Percentiles rank a stretch among this genome's conserved stretches.
These are phyloP conservation scores for Chaetogeoica ovagalla DNA, from an alignment of 2,888 invertebrate species.

Conservation along the genomic window DNA sequence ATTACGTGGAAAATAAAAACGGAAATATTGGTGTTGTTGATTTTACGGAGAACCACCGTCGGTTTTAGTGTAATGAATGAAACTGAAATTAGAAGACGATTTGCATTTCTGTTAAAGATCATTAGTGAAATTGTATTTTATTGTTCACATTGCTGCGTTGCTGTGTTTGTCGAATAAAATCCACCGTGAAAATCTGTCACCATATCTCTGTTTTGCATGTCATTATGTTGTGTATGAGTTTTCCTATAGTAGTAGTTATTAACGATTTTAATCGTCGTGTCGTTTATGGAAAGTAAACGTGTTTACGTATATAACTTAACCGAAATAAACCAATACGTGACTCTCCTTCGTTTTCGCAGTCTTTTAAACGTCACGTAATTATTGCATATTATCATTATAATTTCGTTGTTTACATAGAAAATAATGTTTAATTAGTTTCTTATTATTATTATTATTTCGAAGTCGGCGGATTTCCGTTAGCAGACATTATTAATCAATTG, in stretches of 20 bases:
- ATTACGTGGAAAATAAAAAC: too few species aligned
- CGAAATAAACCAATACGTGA: background rate
- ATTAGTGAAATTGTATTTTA: conserved; percentile 1
- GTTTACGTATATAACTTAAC: background rate
- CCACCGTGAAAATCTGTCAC: too few species aligned
- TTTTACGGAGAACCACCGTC: too few species aligned
- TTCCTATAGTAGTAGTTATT: background rate
- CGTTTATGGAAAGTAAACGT: background rate
- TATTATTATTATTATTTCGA: too few species aligned
- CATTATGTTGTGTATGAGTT: background rate
- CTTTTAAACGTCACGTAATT: too few species aligned
- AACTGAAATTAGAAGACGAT: conserved; percentile 13
- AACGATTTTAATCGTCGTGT: background rate
- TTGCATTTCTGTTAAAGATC: background rate
- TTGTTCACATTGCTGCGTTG: background rate
- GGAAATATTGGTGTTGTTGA: background rate
- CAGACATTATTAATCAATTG: too few species aligned
- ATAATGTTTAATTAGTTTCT: too few species aligned
- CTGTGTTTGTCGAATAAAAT: background rate
- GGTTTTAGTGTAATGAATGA: too few species aligned
- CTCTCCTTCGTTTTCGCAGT: too few species aligned
- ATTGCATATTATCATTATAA: too few species aligned
- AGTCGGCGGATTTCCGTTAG: too few species aligned
- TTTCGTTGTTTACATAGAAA: too few species aligned
- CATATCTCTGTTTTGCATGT: background rate